Base-by-base conservation (phyloP, 2,113 vertebrate species). In the Zingel zingel region DNA sequence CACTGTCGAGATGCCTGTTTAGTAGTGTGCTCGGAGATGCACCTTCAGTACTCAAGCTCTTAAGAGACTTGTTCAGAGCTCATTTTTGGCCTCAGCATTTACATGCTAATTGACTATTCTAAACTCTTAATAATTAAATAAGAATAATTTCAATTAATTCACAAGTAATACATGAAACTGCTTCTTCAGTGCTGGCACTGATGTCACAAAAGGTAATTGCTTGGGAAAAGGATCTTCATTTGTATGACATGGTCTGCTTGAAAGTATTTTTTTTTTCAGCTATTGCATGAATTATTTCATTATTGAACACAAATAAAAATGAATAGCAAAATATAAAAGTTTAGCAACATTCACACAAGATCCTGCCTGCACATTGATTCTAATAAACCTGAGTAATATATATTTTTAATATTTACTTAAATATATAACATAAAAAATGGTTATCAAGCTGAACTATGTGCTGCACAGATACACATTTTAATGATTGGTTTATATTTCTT, bases 321-420 rank as follows among this genome's bases (percentile, higher is more conserved):
- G 2, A 18, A 9, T 14, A 56, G 14, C 10, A n/a, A 5, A 79
- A 5, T 57, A 11, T 56, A 2, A 58, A 54, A 66, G 23, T 69
- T 14, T 66, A 61, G 30, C 36, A 65, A 8, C 12, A 53, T 47
- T 65, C 4, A 53, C 11, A 33, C 33, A 4, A 61, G 25, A 18
- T 74, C 33, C 13, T 39, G 16, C 3, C 13, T 59, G n/a, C 53
- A 66, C 33, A 70, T 13, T 57, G 14, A 66, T 65, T 77, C 48
- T 66, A 78, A 75, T 68, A 84, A 72, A 64, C 25, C 14, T 61
- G 1, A 63, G 21, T 18, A n/a, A 74, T 23, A 8, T 36, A 0
- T 59, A 13, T 65, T 27, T 51, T 19, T 36, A 51, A 62, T 23
- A 15, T 23, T n/a, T 11, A 33, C 19, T 25, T 39, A 39, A 36